Base-by-base conservation (phyloP, 1,140 invertebrate species). In the Coelopa frigida region DNA sequence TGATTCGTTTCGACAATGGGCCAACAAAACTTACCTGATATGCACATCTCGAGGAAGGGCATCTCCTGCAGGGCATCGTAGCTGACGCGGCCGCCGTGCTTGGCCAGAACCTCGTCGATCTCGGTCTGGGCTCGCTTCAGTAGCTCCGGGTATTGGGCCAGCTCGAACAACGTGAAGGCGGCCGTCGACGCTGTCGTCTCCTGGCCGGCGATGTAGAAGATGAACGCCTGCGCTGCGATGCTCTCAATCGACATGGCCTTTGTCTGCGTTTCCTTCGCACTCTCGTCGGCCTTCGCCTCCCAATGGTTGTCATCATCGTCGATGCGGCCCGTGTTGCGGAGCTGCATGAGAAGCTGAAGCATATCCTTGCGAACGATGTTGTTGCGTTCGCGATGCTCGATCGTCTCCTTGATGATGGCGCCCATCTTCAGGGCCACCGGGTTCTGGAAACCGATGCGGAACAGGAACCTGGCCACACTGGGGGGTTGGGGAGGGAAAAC, bases 161-260 rank as follows among this genome's bases (percentile, higher is more conserved):
- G 59, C 52, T 77, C 73, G 51, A 79, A 80, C 3, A 79, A 50
- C 3, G 73, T 72, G 46, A 78, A 78, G 20, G 77, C 71, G 3
- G 83, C 70, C 0, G 80, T 73, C 2, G 76, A 75, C 3, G 80
- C 76, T 0, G 83, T 82, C 0, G 84, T 84, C 52, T 86, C 84
- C 58, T 80, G 85, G n/a, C 83, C 83, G 27, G 81, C 83, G 11
- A 81, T 53, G 52, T 82, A 78, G 52, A 84, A 82, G 5, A 82
- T 72, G 27, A 82, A 77, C 1, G 73, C 72, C 62, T 83, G 78
- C 0, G 78, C 79, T 0, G 79, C 71, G 17, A 76, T 70, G 24
- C 70, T 51, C 45, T 75, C 70, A 44, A 74, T 42, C 0, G 73
- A 73, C 44, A 76, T 44, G 4, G 51, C 38, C 27, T 68, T 68